Percentiles rank a stretch among this genome's conserved stretches.
Conservation (phyloP, 2,888 invertebrate species). For the Octonoba sinensis region DNA sequence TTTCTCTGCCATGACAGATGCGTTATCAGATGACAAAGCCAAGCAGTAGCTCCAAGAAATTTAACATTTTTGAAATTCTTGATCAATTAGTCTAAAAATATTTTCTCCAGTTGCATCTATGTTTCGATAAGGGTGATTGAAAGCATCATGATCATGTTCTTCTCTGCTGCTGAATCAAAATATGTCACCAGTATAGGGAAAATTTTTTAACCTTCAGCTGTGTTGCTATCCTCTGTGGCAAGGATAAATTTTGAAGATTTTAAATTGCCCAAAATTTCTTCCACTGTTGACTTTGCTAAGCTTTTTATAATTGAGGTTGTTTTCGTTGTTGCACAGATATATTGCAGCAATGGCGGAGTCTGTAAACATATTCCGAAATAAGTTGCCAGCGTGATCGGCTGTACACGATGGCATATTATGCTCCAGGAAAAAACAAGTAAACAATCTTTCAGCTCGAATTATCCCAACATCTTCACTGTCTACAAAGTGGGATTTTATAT, state of each 20-base stretch:
- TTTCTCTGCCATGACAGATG: neutral
- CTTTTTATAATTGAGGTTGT: neutral
- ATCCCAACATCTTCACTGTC: neutral
- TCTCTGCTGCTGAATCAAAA: neutral
- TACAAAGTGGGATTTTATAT: neutral
- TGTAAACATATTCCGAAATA: neutral
- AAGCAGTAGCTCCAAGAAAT: neutral
- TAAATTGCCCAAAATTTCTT: neutral
- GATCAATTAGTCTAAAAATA: neutral
- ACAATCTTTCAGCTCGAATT: neutral
- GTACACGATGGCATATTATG: neutral
- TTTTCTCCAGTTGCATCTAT: neutral
- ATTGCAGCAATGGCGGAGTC: neutral
- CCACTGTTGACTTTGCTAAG: neutral
- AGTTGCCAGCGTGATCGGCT: neutral
- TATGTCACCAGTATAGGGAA: neutral
- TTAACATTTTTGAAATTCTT: neutral
- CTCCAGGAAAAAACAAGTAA: neutral
- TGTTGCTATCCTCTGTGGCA: neutral
- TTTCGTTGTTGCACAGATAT: neutral
- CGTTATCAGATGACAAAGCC: neutral
- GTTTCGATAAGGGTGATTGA: no score
- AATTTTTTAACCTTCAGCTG: neutral
- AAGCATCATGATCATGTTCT: no score
- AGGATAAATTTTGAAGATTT: no score